Base-by-base conservation (phyloP, 2,888 invertebrate genomes). In the Metellina segmentata region DNA sequence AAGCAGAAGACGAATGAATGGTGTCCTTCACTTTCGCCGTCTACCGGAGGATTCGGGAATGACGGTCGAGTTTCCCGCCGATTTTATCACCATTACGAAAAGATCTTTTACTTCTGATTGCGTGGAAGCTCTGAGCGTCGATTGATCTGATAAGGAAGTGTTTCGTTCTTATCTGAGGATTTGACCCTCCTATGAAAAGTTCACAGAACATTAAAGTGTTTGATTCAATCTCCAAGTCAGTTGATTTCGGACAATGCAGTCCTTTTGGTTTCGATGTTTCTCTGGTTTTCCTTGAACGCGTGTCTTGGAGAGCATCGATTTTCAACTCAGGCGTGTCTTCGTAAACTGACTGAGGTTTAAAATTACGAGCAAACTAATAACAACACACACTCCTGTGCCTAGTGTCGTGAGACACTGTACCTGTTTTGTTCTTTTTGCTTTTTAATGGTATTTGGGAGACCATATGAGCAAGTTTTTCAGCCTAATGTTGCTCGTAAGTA, bases 1-100 rank as follows among this genome's bases (percentile, higher is more conserved):
- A 49, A 51, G 74, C 74, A 74, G 74, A 48, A 74, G 74, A 48
- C 49, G 77, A 77, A 77, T 77, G 77, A 77, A 77, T 77, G 77
- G n/a, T 34, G 16, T 77, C 8, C 48, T 77, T 49, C 7, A 13
- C 48, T n/a, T n/a, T n/a, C n/a, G 51, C 77, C 51, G 77, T 51
- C 77, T 77, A 51, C n/a, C 77, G 77, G 77, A n/a, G 16, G 51
- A 77, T 13, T n/a, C 7, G 11, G 13, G 51, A 77, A 77, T 16
- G 13, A 77, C 48, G 49, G n/a, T 5, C 16, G 16, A 77, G 16
- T 61, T 61, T 61, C 61, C 61, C 61, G 61, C 61, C 61, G 61
- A 16, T 61, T 61, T 61, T 8, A 61, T 61, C 61, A 16, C 16
- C 61, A 61, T 13, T 16, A 16, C 74, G 19, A 74, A 6, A 34